These are phyloP conservation scores for Nowickia ferox DNA, from an alignment of 2,888 invertebrate species.

Conservation along the genomic window DNA sequence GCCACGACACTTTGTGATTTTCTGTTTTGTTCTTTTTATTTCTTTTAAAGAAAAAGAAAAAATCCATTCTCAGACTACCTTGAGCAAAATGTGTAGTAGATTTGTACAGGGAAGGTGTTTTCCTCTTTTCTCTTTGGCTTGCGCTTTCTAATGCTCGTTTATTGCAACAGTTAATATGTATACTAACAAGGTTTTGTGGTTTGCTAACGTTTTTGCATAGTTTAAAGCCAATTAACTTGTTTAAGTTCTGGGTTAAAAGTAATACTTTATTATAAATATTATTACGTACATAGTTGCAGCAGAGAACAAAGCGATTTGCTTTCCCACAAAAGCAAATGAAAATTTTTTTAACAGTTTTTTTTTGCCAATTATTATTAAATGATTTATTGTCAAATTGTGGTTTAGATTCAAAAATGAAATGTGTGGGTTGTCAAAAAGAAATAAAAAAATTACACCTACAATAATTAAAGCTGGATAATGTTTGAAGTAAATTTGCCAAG, in stretches of 20 bases:
- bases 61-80: not conserved
- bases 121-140: not conserved
- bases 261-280: not conserved
- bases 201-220: not conserved
- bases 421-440: constrained; percentile 23
- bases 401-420: constrained; percentile 10
- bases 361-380: constrained; percentile 39
- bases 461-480: constrained; percentile 34
- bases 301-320: not conserved
- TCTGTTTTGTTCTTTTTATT: not conserved
- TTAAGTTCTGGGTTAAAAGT: not conserved
- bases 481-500: not conserved
- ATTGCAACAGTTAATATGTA: not conserved
- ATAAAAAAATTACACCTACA: constrained; percentile 48
- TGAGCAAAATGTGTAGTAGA: not conserved
- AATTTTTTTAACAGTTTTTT: not conserved
- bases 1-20: not conserved
- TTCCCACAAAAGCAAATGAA: constrained; percentile 33
- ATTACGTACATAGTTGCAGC: not conserved
- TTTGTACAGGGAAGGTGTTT: not conserved
- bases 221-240: not conserved
- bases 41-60: not conserved
- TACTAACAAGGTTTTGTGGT: not conserved
- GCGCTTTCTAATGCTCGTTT: not conserved
- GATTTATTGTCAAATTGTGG: constrained; percentile 24